phyloP scores from a whole-genome alignment of 92 coral and sea anemone species.

The Zoanthus gigantus region DNA sequence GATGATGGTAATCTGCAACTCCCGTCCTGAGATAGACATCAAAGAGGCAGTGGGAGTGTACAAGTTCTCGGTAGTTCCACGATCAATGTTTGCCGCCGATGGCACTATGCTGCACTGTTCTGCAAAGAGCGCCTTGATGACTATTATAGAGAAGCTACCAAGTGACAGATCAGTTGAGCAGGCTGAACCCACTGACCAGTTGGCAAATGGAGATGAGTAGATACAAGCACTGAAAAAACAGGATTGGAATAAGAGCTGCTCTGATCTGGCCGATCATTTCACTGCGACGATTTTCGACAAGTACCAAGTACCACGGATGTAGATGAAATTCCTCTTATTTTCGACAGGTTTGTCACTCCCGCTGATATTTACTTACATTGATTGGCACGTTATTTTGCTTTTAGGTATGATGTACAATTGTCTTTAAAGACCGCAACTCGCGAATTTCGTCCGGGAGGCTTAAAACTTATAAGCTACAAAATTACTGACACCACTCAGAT shows the following conservation, averaged over 20 bases:
- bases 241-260: slow-evolving; percentile 58
- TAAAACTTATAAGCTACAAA: slow-evolving; percentile 47
- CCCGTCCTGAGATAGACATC: background rate
- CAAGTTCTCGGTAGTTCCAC: slow-evolving; percentile 47
- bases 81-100: slow-evolving; percentile 55
- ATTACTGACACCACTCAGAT: slow-evolving; percentile 61
- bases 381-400: slow-evolving; percentile 38
- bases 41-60: slow-evolving; percentile 45
- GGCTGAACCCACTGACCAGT: slow-evolving; percentile 38
- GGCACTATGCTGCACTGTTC: slow-evolving; percentile 50
- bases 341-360: slow-evolving; percentile 61
- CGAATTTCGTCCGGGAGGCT: slow-evolving; percentile 37
- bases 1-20: slow-evolving; percentile 51
- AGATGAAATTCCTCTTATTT: slow-evolving; percentile 60
- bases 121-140: slow-evolving; percentile 46
- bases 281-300: slow-evolving; percentile 51
- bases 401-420: slow-evolving; percentile 65
- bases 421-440: slow-evolving; percentile 62
- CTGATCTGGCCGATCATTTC: slow-evolving; percentile 60
- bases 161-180: slow-evolving; percentile 47
- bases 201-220: slow-evolving; percentile 59
- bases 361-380: slow-evolving; percentile 50
- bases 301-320: slow-evolving; percentile 25
- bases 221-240: slow-evolving; percentile 59
- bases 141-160: slow-evolving; percentile 44